Evolutionary conservation across 2,888 invertebrate species (phyloP), one percentile per base, ranked within the genome.

Genomic region (Noctua janthe): DNA sequence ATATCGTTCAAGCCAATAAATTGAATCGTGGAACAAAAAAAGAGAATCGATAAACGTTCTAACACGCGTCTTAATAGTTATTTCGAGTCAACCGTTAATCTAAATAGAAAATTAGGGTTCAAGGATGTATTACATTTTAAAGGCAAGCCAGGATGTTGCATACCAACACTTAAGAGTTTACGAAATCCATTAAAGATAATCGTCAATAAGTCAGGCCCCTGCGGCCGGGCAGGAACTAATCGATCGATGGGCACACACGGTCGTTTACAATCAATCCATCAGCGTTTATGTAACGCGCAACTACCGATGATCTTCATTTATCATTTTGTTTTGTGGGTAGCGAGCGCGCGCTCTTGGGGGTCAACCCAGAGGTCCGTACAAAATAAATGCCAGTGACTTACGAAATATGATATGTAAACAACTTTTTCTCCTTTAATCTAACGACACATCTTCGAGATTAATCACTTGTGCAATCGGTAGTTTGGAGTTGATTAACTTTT

Each of bases 201-300:
- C 94, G 95, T 92, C 93, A 92, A 94, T 94, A 94, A 94, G 94
- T 92, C 91, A 89, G 87, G 93, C 95, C 95, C 79, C 94, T 93
- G 91, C 90, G 93, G 90, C 90, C 85, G 93, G 92, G 93, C 94
- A 95, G 94, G 94, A 95, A 95, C 95, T 97, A 96, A 97, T 96
- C 96, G 96, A 96, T 96, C 94, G 95, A 95, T 94, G 94, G 92
- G 94, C 94, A 94, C 94, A 94, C 94, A 95, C 93, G 94, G 92
- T 92, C 95, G 94, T 95, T 95, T 94, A 96, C 95, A 95, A 96
- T 97, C 96, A 96, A 97, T 97, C 96, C 95, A 97, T 97, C 97
- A 97, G 95, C 94, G 94, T 96, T 95, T 95, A 95, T 95, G 95
- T 96, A 95, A 95, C 94, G 93, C 94, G 93, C 94, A 96, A 96